Evolutionary conservation across 2,888 invertebrate species (phyloP).

Genomic region (Cynaeus angustus): DNA sequence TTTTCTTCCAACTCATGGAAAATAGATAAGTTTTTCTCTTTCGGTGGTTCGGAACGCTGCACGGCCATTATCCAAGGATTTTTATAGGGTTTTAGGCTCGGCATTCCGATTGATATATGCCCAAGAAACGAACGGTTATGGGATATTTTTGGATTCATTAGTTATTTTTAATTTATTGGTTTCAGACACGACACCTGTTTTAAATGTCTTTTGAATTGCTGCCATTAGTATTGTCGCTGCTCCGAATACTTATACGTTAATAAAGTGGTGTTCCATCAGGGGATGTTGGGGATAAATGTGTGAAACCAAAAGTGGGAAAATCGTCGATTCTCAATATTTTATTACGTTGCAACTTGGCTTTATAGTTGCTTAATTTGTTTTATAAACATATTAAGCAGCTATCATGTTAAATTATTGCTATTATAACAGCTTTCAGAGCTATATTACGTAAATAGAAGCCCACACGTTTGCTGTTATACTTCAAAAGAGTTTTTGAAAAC

Average conservation of each 20-base stretch:
- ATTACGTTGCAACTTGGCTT: too few relatives aligned
- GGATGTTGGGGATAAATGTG: background rate
- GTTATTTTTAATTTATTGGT: constrained; percentile 66
- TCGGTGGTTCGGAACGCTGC: constrained; percentile 26
- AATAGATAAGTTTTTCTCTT: constrained; percentile 12
- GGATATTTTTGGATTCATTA: constrained; percentile 67
- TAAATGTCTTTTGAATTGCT: constrained; percentile 46
- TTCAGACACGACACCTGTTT: constrained; percentile 66
- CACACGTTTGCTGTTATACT: too few relatives aligned
- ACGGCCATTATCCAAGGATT: constrained; percentile 61
- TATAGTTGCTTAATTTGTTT: too few relatives aligned
- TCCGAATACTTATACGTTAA: constrained; percentile 28
- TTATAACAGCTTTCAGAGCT: too few relatives aligned
- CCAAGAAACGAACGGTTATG: constrained; percentile 58
- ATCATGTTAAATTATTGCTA: too few relatives aligned
- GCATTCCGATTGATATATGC: constrained; percentile 62
- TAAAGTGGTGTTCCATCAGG: constrained; percentile 16
- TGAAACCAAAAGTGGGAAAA: background rate
- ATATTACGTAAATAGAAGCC: too few relatives aligned
- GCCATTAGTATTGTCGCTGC: constrained; percentile 31
- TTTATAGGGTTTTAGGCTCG: constrained; percentile 62
- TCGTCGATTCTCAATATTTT: too few relatives aligned
- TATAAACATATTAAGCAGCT: too few relatives aligned
- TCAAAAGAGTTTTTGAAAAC: too few relatives aligned
- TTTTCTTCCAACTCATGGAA: constrained; percentile 41